These are phyloP conservation scores for Argyrosomus regius DNA, from an alignment of 2,797 vertebrate genomes.

Conservation along the genomic window DNA sequence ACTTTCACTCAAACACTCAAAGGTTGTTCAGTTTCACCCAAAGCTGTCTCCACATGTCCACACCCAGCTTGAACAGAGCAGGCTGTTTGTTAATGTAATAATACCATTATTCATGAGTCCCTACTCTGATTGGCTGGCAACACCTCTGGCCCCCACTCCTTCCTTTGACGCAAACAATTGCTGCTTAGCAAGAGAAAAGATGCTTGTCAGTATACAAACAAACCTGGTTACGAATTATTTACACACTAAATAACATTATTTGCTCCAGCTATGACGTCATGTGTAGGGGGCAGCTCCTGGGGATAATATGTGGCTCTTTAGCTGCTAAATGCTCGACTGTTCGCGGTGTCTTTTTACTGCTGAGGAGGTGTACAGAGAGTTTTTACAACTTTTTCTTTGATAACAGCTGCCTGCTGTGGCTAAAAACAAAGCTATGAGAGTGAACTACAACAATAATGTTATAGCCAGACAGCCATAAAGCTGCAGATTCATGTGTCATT, in stretches of 20 bases:
- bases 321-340: too few relatives aligned
- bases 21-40: conserved; percentile 4
- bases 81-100: conserved; percentile 13
- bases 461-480: too few relatives aligned
- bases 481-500: too few relatives aligned
- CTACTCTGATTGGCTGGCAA: conserved; percentile 2
- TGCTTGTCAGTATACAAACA: conserved; percentile 44
- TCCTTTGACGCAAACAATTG: conserved; percentile 14
- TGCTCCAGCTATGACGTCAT: background rate
- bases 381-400: too few relatives aligned
- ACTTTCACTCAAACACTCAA: background rate
- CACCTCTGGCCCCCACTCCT: background rate
- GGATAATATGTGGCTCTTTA: too few relatives aligned
- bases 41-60: background rate
- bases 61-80: background rate
- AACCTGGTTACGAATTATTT: conserved; percentile 29
- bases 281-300: background rate
- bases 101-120: conserved; percentile 1
- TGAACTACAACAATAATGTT: too few relatives aligned
- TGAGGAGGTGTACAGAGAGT: too few relatives aligned
- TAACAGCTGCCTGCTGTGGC: too few relatives aligned
- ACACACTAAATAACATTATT: conserved; percentile 33
- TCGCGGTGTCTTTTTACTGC: too few relatives aligned
- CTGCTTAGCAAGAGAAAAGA: conserved; percentile 24
- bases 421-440: too few relatives aligned